Evolutionary conservation across 92 coral and sea anemone species (phyloP), one percentile per base, ranked within the genome.

Genomic region (Epizoanthus rinbou): DNA sequence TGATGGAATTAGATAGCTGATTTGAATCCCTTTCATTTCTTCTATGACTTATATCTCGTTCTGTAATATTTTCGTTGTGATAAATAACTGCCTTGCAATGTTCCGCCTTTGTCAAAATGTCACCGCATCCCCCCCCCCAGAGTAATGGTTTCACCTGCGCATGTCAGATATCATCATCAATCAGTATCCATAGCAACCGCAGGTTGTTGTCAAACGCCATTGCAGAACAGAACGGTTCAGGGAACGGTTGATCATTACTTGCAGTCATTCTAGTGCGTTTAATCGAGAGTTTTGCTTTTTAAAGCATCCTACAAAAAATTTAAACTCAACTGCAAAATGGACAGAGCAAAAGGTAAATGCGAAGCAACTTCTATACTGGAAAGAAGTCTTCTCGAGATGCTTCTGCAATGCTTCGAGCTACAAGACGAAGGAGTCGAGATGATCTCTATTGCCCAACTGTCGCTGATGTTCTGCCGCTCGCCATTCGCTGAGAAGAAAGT

Each of bases 401-500:
- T 78, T 8, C 18, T 60, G 59, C 82, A 60, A 19, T 78, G 82
- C 39, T 78, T 78, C 35, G 82, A 62, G 71, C 82, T 78, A 3
- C 82, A 78, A 60, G 41, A 21, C 54, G 82, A 78, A n/a, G 66
- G 52, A 39, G 71, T 9, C 4, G 72, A 78, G 39, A 19, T 57
- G 0, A 24, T 78, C 4, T 78, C 82, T n/a, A 69, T 78, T 8
- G 41, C 82, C 3, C 82, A 78, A 39, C 59, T 78, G 0, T 78
- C 82, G 10, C 82, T 78, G 56, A 78, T 78, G 82, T 78, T 78
- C 19, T 78, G 82, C 60, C 60, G 82, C 8, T 78, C 82, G 2
- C 82, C 82, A 2, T 63, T 62, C 58, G 71, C 82, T 10, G 82
- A 39, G 47, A 78, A 41, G 16, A 56, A 62, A 62, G 9, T 57